Base-by-base conservation (phyloP, 2,797 vertebrate species). In the Malurus splendens region DNA sequence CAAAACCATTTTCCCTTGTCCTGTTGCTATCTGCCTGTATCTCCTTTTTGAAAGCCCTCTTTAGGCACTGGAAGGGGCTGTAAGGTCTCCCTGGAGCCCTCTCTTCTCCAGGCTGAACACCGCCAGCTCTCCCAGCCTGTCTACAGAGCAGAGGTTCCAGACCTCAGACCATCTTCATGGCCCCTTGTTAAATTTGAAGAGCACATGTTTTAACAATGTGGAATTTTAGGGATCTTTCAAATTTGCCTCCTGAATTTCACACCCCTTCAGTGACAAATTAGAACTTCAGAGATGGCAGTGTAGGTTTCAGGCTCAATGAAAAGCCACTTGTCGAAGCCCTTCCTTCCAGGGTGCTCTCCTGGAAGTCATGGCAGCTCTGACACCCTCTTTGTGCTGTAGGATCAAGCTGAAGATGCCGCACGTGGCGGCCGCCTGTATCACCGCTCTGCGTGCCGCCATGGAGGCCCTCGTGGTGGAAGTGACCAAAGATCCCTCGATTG, bases 391-490 rank as follows among this genome's bases (percentile, higher is more conserved):
- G 18, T 84, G 41, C 62, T 25, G 51, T 81, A 99, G 99, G 99
- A 98, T 99, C 95, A 99, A 98, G 89, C 95, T 99, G 67, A 95
- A 82, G 88, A 96, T 99, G 45, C 90, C 97, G 2, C 98, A 99
- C 39, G 44, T 88, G 2, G 96, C 96, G 14, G 98, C 98, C 2
- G 98, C 98, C 7, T 98, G 96, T 38, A 89, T 99, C 56, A 96
- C 97, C 1, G 98, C 97, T 8, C 94, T 99, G 73, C 96, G 98
- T 28, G 98, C 99, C 2, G 98, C 97, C 0, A 92, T 99, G 96
- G 99, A 99, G 96, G 98, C 98, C 14, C 96, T 99, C 33, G 98
- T 99, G 65, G 98, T 99, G 73, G 98, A 98, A 41, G 98, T 99
- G 38, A 98, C 97, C 67, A 98, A 99, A 90, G 98, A 99, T 19